Evolutionary conservation across 2,888 invertebrate species (phyloP), one percentile per base, ranked within the genome.

Genomic region (Nemotelus nigrinus): DNA sequence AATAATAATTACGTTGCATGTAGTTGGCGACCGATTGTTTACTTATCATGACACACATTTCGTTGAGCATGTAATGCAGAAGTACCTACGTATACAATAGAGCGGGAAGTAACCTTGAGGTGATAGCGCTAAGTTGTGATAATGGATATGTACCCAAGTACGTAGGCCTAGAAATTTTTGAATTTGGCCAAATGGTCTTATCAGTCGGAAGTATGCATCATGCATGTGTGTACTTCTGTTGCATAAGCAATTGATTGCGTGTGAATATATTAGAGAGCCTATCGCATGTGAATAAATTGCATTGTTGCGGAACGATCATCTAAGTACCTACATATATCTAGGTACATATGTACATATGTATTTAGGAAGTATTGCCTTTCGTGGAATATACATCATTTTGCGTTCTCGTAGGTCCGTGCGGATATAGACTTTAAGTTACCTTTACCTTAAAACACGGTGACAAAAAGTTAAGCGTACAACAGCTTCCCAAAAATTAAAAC

Each of bases 31-130:
- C 45, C 8, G 39, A 45, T 65, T 65, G 65, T 65, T 65, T 65
- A n/a, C 10, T 65, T 45, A 44, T 63, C 6, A 6, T 65, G 65
- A 65, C 65, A 65, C 65, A 65, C 43, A 65, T 65, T 65, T 50
- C 50, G 5, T 50, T 50, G 50, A 7, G 50, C 5, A 7, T 50
- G 50, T 50, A 50, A 7, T 7, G 25, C 57, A 7, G 8, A 57
- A 57, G 57, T 3, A 57, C 10, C 25, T 57, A 25, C 10, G 3
- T 57, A n/a, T 57, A 53, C 10, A 53, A 63, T 63, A 53, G 55
- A 47, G 43, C 53, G 44, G 55, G 70, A 70, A 70, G 55, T 70
- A 70, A 70, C 70, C 70, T 70, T 70, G 70, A n/a, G 63, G 43
- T 63, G 43, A 58, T 25, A 58, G 25, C 63, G 41, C 2, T 39